phyloP scores from a whole-genome alignment of 2,888 invertebrate genomes.

The Malachius bipustulatus region DNA sequence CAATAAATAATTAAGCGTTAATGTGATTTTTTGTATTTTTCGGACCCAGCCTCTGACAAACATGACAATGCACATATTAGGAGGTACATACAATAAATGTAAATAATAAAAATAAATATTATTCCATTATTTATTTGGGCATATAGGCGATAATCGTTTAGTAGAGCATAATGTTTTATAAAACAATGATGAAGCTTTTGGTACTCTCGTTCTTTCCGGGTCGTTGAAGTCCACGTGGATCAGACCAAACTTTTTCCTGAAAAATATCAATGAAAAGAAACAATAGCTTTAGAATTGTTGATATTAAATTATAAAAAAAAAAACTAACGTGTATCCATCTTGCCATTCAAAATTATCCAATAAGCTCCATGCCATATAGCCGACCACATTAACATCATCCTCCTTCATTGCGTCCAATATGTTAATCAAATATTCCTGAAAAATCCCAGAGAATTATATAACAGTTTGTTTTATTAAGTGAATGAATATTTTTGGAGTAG shows the following conservation, averaged over 20 bases:
- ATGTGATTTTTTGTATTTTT: no score
- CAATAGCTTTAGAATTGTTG: no score
- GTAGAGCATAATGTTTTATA: constrained; percentile 40
- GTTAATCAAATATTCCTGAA: constrained; percentile 19
- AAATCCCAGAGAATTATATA: constrained; percentile 13
- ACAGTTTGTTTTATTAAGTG: neutral
- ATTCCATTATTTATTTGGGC: no score
- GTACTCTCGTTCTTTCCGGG: constrained; percentile 43
- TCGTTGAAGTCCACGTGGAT: constrained; percentile 53
- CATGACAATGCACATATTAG: no score
- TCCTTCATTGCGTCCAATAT: constrained; percentile 22
- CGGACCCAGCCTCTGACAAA: no score
- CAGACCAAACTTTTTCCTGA: constrained; percentile 52
- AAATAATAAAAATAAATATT: no score
- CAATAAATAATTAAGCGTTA: no score
- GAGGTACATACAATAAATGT: no score
- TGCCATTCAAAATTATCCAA: constrained; percentile 52
- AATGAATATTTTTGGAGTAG: neutral
- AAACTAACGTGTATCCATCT: constrained; percentile 40
- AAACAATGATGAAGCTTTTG: constrained; percentile 47
- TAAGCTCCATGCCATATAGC: constrained; percentile 48
- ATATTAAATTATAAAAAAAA: no score
- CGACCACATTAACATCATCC: constrained; percentile 38
- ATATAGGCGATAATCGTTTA: constrained; percentile 18
- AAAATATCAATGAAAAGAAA: no score